A percentile compares a stretch with the other conserved stretches of the same genome.
Evolutionary conservation across 2,113 vertebrate genomes (phyloP).

Genomic region (Varanus salvator): DNA sequence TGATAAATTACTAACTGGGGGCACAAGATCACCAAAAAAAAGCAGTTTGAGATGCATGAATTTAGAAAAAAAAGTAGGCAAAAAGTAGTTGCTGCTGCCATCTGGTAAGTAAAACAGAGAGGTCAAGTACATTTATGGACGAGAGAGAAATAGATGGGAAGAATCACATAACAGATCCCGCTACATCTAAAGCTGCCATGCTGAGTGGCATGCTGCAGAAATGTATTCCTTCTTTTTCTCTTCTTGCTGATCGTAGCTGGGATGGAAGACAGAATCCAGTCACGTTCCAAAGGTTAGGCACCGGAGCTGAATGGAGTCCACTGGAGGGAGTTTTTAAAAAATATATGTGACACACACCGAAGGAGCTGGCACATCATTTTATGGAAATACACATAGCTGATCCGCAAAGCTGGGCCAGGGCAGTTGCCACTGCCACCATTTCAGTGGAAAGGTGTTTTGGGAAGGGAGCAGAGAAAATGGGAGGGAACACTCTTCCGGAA

Average conservation of each 20-base stretch:
- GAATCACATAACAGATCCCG: conserved; percentile 43
- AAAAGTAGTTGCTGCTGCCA: conserved; percentile 62
- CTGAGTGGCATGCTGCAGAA: conserved; percentile 58
- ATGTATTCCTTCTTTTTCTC: conserved; percentile 42
- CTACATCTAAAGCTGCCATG: conserved; percentile 57
- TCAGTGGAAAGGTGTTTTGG: background rate
- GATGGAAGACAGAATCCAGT: conserved; percentile 45
- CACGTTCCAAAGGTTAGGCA: conserved; percentile 54
- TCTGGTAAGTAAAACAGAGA: conserved; percentile 62
- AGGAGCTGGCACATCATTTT: background rate
- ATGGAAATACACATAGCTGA: conserved; percentile 6
- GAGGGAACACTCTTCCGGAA: background rate
- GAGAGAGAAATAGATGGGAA: conserved; percentile 57
- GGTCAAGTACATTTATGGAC: conserved; percentile 61
- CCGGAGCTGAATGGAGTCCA: conserved; percentile 50
- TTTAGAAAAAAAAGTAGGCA: conserved; percentile 51
- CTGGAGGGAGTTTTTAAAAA: conserved; percentile 48
- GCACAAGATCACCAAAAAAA: conserved; percentile 54
- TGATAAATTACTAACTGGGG: conserved; percentile 56
- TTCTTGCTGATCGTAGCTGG: conserved; percentile 52
- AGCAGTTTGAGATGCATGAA: conserved; percentile 56
- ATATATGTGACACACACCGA: background rate
- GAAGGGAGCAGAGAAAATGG: background rate
- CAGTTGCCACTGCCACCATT: too few species aligned
- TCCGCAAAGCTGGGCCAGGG: background rate